Conservation (phyloP, 2,113 vertebrate species). For the Pedetes capensis region DNA sequence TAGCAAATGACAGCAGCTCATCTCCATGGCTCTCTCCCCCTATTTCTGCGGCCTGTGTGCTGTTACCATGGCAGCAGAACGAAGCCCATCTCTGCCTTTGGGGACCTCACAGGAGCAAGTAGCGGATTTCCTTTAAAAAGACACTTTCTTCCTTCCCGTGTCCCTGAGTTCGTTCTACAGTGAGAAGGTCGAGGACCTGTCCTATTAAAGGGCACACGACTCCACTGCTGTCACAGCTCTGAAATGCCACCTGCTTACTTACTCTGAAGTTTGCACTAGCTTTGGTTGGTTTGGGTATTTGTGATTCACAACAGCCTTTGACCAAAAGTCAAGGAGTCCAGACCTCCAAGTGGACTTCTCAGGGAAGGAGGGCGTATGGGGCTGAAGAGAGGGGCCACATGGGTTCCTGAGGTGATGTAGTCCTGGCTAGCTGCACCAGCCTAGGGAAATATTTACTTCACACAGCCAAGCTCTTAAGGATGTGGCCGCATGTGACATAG, state of each 20-base stretch:
- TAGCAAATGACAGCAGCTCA: neutral
- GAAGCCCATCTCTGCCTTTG: neutral
- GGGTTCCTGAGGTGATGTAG: neutral
- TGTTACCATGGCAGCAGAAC: neutral
- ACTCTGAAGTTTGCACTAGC: neutral
- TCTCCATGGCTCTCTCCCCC: neutral
- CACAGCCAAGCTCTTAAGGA: neutral
- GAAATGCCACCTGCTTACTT: neutral
- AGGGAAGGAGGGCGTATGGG: neutral
- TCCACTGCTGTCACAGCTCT: neutral
- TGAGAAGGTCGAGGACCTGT: neutral
- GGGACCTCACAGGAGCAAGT: neutral
- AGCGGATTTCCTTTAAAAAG: neutral
- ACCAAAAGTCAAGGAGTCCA: neutral
- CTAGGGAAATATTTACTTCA: neutral
- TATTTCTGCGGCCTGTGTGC: neutral
- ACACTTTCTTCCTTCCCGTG: neutral
- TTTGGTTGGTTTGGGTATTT: neutral
- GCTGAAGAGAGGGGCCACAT: neutral
- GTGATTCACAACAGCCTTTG: neutral
- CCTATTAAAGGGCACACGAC: neutral
- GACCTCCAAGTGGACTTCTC: neutral
- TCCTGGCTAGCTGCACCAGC: neutral
- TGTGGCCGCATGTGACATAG: neutral
- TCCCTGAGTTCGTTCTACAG: neutral